Base-by-base conservation (phyloP, 2,888 invertebrate species). In the Pyrgus malvae region DNA sequence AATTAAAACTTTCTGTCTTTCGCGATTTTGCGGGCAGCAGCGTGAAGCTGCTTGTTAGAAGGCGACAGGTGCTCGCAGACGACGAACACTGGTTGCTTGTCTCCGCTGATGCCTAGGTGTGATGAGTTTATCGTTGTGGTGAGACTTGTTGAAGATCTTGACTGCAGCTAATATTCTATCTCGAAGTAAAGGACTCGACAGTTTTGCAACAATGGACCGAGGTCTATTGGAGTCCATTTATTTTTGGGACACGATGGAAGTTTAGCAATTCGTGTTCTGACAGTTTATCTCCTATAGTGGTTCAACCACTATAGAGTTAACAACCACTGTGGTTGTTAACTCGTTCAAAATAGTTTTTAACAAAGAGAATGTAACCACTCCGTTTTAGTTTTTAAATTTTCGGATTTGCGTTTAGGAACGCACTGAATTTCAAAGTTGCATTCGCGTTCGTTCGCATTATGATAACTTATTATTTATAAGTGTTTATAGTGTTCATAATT, bases 131-230 rank as follows among this genome's bases (percentile, higher is more conserved):
- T 53, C 44, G 31, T 9, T 37, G 7, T 33, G 19, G 27, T 53
- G 33, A 27, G 21, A 11, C 37, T 29, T 53, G 29, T 53, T 53
- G 17, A 19, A 45, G 0, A 3, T n/a, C 9, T 35, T 37, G 27
- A 45, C 44, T 27, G 51, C 51, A 8, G 51, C 51, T 27, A 53
- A 23, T 4, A 53, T 11, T 37, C 23, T 42, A 48, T 48, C 40
- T 40, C 46, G 27, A 3, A 55, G 23, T 54, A 44, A 29, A 60
- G 64, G 14, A 46, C 35, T 46, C 57, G 57, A 55, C 59, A 65
- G 12, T 58, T 27, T 45, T 49, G 57, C 27, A 60, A 50, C 57
- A 50, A 64, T 45, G 33, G 31, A 38, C 5, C 40, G 29, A 11
- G 40, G 49, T n/a, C 42, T 27, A n/a, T 2, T 12, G 3, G 42